Conservation (phyloP, 1,140 invertebrate species). For the Drosophila tani region DNA sequence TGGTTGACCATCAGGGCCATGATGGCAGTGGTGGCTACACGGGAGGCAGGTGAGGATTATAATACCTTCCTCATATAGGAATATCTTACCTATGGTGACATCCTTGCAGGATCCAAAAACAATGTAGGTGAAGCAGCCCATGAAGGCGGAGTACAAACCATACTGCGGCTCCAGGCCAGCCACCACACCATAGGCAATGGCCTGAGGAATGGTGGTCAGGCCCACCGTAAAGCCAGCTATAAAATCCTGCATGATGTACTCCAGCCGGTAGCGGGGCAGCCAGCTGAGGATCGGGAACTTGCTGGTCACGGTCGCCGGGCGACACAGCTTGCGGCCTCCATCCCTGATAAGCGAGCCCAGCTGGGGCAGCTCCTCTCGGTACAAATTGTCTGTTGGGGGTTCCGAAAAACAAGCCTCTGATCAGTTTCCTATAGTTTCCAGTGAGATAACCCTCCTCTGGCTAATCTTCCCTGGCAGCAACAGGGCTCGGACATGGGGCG, state of each 20-base stretch:
- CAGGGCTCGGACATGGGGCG: slow-evolving; percentile 7
- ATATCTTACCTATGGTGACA: slow-evolving; percentile 88
- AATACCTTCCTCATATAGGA: no score
- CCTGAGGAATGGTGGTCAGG: slow-evolving; percentile 94
- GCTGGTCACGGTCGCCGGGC: slow-evolving; percentile 85
- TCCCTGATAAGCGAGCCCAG: slow-evolving; percentile 60
- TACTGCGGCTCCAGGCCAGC: slow-evolving; percentile 88
- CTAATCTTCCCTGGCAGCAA: slow-evolving; percentile 46
- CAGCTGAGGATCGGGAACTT: slow-evolving; percentile 89
- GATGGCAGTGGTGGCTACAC: slow-evolving; percentile 91
- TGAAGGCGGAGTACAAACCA: slow-evolving; percentile 92
- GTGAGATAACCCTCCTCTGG: slow-evolving; percentile 25
- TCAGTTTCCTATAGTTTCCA: neutral
- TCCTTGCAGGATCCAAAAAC: slow-evolving; percentile 95
- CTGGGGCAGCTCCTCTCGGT: slow-evolving; percentile 71
- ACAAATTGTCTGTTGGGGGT: slow-evolving; percentile 61
- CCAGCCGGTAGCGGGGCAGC: slow-evolving; percentile 88
- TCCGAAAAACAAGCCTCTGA: neutral
- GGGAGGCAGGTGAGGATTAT: neutral
- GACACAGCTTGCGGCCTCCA: slow-evolving; percentile 74
- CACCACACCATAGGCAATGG: slow-evolving; percentile 93
- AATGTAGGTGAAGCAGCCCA: slow-evolving; percentile 94
- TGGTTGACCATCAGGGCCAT: slow-evolving; percentile 91
- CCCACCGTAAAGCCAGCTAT: slow-evolving; percentile 94
- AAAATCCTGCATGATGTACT: slow-evolving; percentile 88